Conservation (phyloP, 2,113 vertebrate genomes). For the Jaculus jaculus region DNA sequence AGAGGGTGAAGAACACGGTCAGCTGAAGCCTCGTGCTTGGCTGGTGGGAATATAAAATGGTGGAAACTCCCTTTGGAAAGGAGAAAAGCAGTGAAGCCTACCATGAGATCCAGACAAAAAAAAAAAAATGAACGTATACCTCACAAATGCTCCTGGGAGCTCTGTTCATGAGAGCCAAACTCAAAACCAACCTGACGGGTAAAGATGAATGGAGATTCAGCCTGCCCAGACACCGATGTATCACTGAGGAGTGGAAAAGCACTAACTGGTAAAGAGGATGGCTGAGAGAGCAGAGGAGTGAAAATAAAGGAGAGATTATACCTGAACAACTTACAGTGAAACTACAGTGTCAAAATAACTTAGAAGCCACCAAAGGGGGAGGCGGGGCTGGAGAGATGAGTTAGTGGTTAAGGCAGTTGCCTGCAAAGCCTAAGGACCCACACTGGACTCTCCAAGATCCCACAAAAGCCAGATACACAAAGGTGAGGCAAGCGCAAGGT, state of each 20-base stretch:
- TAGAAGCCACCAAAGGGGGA: not conserved
- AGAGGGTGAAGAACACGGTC: not conserved
- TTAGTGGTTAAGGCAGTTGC: no score
- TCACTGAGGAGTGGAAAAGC: not conserved
- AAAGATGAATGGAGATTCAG: not conserved
- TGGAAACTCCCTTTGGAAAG: not conserved
- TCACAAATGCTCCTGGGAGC: not conserved
- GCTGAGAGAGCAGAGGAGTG: no score
- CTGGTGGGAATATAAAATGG: not conserved
- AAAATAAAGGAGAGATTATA: not conserved
- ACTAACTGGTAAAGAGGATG: accelerated
- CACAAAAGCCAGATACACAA: no score
- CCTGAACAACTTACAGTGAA: not conserved
- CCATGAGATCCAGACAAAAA: not conserved
- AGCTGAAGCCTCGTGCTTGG: no score
- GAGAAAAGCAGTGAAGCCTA: not conserved
- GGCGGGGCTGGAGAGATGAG: no score
- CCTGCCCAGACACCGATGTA: not conserved
- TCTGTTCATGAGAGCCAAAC: not conserved
- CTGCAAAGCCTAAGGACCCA: no score
- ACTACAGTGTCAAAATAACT: not conserved
- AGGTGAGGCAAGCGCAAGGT: no score
- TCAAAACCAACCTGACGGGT: not conserved
- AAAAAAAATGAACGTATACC: not conserved
- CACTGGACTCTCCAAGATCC: no score